Conservation (phyloP, 2,888 invertebrate genomes). For the Ecliptopera silaceata region DNA sequence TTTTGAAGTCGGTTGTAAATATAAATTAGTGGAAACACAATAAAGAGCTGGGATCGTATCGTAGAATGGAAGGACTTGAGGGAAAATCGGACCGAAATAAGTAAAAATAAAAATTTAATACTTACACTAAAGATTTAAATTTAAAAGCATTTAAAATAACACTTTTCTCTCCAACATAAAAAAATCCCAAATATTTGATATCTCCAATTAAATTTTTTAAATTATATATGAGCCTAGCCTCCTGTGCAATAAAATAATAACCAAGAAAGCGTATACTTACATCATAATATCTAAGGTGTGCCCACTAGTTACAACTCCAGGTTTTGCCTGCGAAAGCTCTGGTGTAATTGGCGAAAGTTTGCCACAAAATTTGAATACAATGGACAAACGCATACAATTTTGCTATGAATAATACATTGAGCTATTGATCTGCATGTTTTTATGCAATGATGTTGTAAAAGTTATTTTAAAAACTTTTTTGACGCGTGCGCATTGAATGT, state of each 20-base stretch:
- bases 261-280: conserved; percentile 12
- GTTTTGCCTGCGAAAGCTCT: conserved; percentile 62
- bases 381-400: conserved; percentile 59
- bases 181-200: too few species aligned
- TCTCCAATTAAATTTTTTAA: too few species aligned
- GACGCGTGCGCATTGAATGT: conserved; percentile 5
- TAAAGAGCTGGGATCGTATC: too few species aligned
- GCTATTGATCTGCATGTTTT: conserved; percentile 54
- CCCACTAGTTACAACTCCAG: conserved; percentile 52
- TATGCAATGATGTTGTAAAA: conserved; percentile 60
- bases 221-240: too few species aligned
- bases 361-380: conserved; percentile 76
- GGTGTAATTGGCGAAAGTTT: conserved; percentile 77
- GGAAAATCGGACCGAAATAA: too few species aligned
- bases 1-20: too few species aligned
- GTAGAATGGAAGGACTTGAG: too few species aligned
- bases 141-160: too few species aligned
- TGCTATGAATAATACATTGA: conserved; percentile 73
- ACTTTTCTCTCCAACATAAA: too few species aligned
- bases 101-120: too few species aligned
- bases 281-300: conserved; percentile 39
- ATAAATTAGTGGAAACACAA: too few species aligned
- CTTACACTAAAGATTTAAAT: too few species aligned
- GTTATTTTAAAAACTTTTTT: conserved; percentile 50
- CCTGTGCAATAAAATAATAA: background rate